Evolutionary conservation across 2,888 invertebrate species (phyloP), one percentile per base, ranked within the genome.

Genomic region (Petrophora chlorosata): DNA sequence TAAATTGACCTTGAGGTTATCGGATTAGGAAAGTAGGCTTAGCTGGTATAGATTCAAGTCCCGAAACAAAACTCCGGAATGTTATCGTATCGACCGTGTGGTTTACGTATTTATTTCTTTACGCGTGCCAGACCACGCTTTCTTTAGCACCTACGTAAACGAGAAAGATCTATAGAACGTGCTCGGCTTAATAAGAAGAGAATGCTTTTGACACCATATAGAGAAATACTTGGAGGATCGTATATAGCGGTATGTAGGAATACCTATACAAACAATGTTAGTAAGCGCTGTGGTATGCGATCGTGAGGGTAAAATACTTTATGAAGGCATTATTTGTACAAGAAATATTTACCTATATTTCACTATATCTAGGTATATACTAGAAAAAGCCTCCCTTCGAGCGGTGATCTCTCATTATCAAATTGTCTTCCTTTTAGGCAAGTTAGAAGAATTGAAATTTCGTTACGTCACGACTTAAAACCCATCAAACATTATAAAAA

Each of bases 151-250:
- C 63, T 59, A 70, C 70, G 63, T 73, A 75, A 77, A 76, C 73
- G 70, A 73, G 69, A 61, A 71, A 65, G 55, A 67, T 67, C 68
- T 70, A 73, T 66, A 60, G 56, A 61, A 79, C 78, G 79, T 80
- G 79, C 69, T 67, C 53, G 51, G 71, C 46, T 65, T 66, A 32
- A 55, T 48, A 56, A 67, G 49, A 14, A 56, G 59, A 63, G 70
- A 74, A 79, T 76, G 69, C 60, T 71, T 80, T 79, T 82, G 76
- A 73, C 66, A 66, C 59, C 53, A 63, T 63, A 63, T 60, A 60
- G 56, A 56, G 59, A 61, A 65, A 66, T 65, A 68, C 63, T 67
- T 65, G 45, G 48, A 49, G 48, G 42, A 57, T 50, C 50, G 43
- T 62, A 50, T 53, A 56, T 58, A 59, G 51, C 23, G 50, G 50